These are phyloP conservation scores for Eumacrocentrus americanus DNA, from an alignment of 2,888 invertebrate genomes.

Conservation along the genomic window DNA sequence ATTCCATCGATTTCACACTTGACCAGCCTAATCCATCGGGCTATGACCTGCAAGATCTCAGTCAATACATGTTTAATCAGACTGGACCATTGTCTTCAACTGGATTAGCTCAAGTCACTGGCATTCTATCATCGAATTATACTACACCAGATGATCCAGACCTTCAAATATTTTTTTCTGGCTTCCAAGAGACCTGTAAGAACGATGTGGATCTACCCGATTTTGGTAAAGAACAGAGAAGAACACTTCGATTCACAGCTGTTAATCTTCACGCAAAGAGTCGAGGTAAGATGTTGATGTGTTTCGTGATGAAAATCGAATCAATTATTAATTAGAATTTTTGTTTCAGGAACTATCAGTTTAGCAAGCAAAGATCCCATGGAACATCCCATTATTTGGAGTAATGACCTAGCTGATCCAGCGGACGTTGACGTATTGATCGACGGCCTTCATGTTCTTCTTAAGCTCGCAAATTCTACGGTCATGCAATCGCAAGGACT, in stretches of 20 bases:
- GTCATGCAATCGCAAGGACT: slow-evolving; percentile 48
- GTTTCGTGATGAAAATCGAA: not conserved
- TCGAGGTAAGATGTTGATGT: slow-evolving; percentile 64
- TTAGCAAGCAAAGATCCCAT: slow-evolving; percentile 72
- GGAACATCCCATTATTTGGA: slow-evolving; percentile 74
- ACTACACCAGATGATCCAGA: slow-evolving; percentile 71
- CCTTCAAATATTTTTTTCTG: slow-evolving; percentile 71
- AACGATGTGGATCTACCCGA: slow-evolving; percentile 37
- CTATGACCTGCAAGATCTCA: slow-evolving; percentile 65
- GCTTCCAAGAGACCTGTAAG: slow-evolving; percentile 68
- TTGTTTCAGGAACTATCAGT: slow-evolving; percentile 60
- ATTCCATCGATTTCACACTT: slow-evolving; percentile 64
- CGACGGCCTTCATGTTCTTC: slow-evolving; percentile 68
- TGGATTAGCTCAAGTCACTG: slow-evolving; percentile 73
- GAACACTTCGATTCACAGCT: slow-evolving; percentile 63
- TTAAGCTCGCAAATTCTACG: slow-evolving; percentile 65
- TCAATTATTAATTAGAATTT: not conserved
- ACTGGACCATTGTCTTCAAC: slow-evolving; percentile 70
- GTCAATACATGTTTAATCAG: slow-evolving; percentile 65
- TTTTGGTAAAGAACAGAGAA: not conserved
- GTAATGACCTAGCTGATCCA: slow-evolving; percentile 75
- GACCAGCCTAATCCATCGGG: slow-evolving; percentile 54
- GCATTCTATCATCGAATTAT: slow-evolving; percentile 67
- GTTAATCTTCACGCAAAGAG: slow-evolving; percentile 71
- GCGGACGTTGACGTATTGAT: slow-evolving; percentile 70